Percentiles rank a stretch among this genome's conserved stretches.
These are phyloP conservation scores for Caenorhabditis wallacei DNA, from an alignment of 2,888 invertebrate species.

Conservation along the genomic window DNA sequence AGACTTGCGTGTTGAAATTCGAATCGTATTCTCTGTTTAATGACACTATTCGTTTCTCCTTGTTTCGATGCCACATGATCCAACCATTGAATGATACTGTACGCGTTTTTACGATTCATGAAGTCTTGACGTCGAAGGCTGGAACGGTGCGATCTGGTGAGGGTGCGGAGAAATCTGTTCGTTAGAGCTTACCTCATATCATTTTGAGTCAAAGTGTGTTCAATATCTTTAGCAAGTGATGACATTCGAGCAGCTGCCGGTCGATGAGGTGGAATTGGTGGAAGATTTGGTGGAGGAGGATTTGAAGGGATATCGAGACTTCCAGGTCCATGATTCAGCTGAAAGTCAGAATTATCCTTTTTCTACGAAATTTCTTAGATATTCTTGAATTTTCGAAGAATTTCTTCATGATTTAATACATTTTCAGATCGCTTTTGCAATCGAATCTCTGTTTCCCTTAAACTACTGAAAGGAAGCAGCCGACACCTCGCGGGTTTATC, in stretches of 20 bases:
- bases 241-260: constrained; percentile 15
- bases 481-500: no score
- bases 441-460: no score
- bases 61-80: constrained; percentile 57
- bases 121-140: constrained; percentile 49
- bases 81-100: constrained; percentile 58
- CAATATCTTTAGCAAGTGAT: constrained; percentile 34
- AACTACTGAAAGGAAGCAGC: no score
- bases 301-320: constrained; percentile 35
- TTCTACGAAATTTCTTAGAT: no score
- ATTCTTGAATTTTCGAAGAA: no score
- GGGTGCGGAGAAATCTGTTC: neutral
- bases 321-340: constrained; percentile 43
- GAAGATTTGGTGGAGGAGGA: neutral
- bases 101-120: constrained; percentile 47
- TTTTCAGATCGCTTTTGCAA: no score
- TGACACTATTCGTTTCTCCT: constrained; percentile 55
- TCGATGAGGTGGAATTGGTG: neutral
- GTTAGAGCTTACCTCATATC: constrained; percentile 11
- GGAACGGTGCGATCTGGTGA: constrained; percentile 33
- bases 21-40: constrained; percentile 55
- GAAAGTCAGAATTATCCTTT: neutral
- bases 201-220: neutral
- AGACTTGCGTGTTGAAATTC: constrained; percentile 62
- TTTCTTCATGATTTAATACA: no score